These are phyloP conservation scores for Drosophila birchii DNA, from an alignment of 2,888 invertebrate genomes.

Conservation along the genomic window DNA sequence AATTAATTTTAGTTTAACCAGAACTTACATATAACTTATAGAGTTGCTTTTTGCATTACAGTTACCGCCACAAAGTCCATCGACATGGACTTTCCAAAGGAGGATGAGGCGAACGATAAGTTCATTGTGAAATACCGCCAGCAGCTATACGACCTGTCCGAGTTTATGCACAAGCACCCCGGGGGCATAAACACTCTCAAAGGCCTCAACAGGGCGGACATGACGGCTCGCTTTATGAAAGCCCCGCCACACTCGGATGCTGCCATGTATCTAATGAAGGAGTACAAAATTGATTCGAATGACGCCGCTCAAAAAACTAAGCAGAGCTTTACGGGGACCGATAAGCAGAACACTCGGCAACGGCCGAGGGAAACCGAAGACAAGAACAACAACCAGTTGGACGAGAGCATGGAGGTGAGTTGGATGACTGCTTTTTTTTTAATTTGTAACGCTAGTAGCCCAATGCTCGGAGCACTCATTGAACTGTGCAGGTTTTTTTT, in stretches of 20 bases:
- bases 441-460: slow-evolving; percentile 25
- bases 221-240: slow-evolving; percentile 81
- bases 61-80: slow-evolving; percentile 33
- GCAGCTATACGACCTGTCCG: slow-evolving; percentile 87
- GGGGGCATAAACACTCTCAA: slow-evolving; percentile 89
- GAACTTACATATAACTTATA: slow-evolving; percentile 2
- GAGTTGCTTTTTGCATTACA: slow-evolving; percentile 43
- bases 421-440: slow-evolving; percentile 9
- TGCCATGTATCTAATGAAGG: slow-evolving; percentile 84
- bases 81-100: slow-evolving; percentile 49
- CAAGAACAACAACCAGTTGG: slow-evolving; percentile 75
- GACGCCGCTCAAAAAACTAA: slow-evolving; percentile 12
- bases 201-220: slow-evolving; percentile 78
- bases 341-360: slow-evolving; percentile 22
- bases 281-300: slow-evolving; percentile 75
- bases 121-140: slow-evolving; percentile 85
- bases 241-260: slow-evolving; percentile 84
- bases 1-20: slow-evolving; percentile 19
- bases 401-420: slow-evolving; percentile 84
- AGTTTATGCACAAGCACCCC: slow-evolving; percentile 90
- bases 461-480: slow-evolving; percentile 1
- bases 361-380: slow-evolving; percentile 59
- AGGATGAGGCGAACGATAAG: slow-evolving; percentile 50
- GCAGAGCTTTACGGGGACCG: background rate
- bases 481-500: background rate